Base-by-base conservation (phyloP, 2,797 vertebrate species). In the Bradypodion ventrale region DNA sequence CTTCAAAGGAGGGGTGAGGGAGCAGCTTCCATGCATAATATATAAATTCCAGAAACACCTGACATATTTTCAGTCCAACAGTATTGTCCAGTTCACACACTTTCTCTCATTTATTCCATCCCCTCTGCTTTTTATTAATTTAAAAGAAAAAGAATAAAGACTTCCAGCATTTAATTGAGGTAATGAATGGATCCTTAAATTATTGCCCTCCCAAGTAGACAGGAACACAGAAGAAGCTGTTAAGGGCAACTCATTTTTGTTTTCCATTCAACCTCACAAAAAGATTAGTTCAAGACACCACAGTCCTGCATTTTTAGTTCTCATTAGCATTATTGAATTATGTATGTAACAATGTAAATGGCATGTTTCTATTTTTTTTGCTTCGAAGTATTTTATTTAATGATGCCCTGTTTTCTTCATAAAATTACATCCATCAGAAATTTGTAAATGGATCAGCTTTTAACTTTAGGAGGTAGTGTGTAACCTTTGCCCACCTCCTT, bases 381-480 rank as follows among this genome's bases (percentile, higher is more conserved):
- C 23, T 37, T n/a, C 29, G 66, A 35, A 5, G 2, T 42, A 70
- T 87, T 87, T 4, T 56, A 15, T 56, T 56, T 56, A 19, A 56
- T 89, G 77, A 3, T 27, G 44, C 87, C 0, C 65, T 89, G 93
- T 92, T 89, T 78, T 91, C 90, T 90, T 81, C 78, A 65, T 88
- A 87, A 19, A 68, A 85, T 9, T 69, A 87, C 89, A 84, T 89
- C 90, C 89, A 84, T 21, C 0, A 2, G n/a, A 78, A 85, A 89
- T 80, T 82, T 87, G 93, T 86, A 91, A 91, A 94, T 89, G 87
- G 91, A 93, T 93, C 95, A 92, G 95, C 95, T 96, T 95, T 96
- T 95, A 96, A 93, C 94, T 94, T 15, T 7, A 82, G 6, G 40
- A 88, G 87, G 87, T 40, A 0, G 83, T 74, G 81, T 86, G 83